These are phyloP conservation scores for Serrognathus titanus DNA, from an alignment of 2,888 invertebrate genomes.

Conservation along the genomic window DNA sequence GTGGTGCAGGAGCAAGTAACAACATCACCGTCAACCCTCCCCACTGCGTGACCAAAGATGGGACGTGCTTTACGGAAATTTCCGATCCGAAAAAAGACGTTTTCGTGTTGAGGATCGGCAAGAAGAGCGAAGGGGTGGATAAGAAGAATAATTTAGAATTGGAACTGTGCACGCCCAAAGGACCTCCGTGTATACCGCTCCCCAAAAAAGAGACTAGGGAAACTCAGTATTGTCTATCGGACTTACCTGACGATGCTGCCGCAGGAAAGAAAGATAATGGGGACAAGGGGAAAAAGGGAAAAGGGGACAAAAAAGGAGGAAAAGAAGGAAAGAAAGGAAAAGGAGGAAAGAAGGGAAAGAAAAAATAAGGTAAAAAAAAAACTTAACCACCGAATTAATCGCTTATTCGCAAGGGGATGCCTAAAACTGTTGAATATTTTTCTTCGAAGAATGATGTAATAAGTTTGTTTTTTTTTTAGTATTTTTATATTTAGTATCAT, in stretches of 20 bases:
- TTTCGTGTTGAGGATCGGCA: slow-evolving; percentile 70
- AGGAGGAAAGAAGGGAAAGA: slow-evolving; percentile 10
- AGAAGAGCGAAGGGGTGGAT: slow-evolving; percentile 66
- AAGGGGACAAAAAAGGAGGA: slow-evolving; percentile 25
- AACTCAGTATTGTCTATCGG: slow-evolving; percentile 64
- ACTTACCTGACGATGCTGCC: slow-evolving; percentile 25
- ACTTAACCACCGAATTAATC: slow-evolving; percentile 2
- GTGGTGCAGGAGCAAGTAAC: slow-evolving; percentile 29
- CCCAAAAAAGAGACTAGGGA: slow-evolving; percentile 62
- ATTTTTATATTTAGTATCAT: too few species aligned
- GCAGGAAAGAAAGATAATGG: slow-evolving; percentile 21
- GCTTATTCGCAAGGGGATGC: too few species aligned
- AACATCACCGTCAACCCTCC: slow-evolving; percentile 47
- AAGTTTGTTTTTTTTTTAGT: too few species aligned
- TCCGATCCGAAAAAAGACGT: slow-evolving; percentile 68
- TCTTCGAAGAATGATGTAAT: too few species aligned
- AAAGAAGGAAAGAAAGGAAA: slow-evolving; percentile 19
- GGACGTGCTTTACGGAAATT: slow-evolving; percentile 57
- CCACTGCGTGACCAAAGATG: slow-evolving; percentile 53
- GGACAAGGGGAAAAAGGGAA: slow-evolving; percentile 27
- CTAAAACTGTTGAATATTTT: too few species aligned
- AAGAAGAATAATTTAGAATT: slow-evolving; percentile 69
- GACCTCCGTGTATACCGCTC: slow-evolving; percentile 57
- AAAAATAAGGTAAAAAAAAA: slow-evolving; percentile 8
- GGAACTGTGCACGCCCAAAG: slow-evolving; percentile 70